Base-by-base conservation (phyloP, 2,888 invertebrate genomes). In the Alloplasta piceator region DNA sequence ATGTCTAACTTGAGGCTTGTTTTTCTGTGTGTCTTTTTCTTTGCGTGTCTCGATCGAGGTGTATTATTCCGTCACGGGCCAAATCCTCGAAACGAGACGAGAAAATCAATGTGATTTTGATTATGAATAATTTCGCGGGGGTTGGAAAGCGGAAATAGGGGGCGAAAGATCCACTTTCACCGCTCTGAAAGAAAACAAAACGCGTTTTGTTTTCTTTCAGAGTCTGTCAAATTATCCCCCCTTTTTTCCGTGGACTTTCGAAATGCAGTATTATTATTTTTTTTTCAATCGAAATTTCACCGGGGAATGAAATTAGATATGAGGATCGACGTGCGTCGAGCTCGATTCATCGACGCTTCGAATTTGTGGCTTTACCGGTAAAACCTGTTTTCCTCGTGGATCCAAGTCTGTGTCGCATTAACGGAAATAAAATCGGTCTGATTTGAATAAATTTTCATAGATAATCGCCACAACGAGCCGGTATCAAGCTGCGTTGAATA, bases 81-180 rank as follows among this genome's bases (percentile, higher is more conserved):
- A 56, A 85, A 84, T 75, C 9, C 26, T 36, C 10, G 14, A 41
- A 77, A 82, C 83, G 85, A 81, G 82, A 85, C 83, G 73, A 81
- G 83, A 85, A 87, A 88, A 87, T 84, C 73, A 84, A 82, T 71
- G 82, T 86, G 83, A 87, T 88, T 87, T 84, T 75, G 83, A 86
- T 87, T 86, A 86, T 82, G 83, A 87, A 88, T 86, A 88, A 88
- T 86, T 87, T 84, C 79, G 80, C 78, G 85, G 83, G 61, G 26
- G 68, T 55, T 52, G 14, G n/a, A 12, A 6, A 12, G 52, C n/a
- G 16, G 58, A 46, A 39, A 56, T 41, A 9, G 60, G 16, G 3
- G 60, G 3, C 6, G 9, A 66, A 75, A 75, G 66, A 60, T 75
- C 58, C 74, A 75, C 74, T 75, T 75, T 75, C 74, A 67, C 74